Percentiles rank a stretch among this genome's conserved stretches.
These are phyloP conservation scores for Strigamia crassipes DNA, from an alignment of 2,888 invertebrate genomes.

Conservation along the genomic window DNA sequence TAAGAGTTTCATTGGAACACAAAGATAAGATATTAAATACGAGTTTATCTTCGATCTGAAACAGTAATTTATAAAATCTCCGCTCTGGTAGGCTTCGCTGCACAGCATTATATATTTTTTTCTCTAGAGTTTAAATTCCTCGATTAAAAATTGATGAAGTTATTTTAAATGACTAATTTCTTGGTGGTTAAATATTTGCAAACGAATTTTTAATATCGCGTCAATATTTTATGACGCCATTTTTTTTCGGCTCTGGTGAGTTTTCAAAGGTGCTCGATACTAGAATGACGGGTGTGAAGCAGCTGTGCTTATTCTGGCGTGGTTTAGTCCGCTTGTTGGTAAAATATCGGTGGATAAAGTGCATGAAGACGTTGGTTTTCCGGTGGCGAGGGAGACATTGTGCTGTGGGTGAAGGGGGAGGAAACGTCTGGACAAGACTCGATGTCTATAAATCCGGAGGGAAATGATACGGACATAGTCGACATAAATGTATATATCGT, in stretches of 20 bases:
- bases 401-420: not conserved
- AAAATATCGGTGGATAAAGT: not conserved
- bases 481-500: slow-evolving; percentile 12
- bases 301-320: slow-evolving; percentile 18
- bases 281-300: not conserved
- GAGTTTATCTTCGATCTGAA: no score
- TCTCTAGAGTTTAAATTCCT: not conserved
- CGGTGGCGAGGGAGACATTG: slow-evolving; percentile 3
- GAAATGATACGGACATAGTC: slow-evolving; percentile 14
- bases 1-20: no score
- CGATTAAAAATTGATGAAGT: not conserved
- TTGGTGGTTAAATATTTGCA: not conserved
- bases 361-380: slow-evolving; percentile 28
- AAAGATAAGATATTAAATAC: no score
- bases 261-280: not conserved
- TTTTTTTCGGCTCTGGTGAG: not conserved
- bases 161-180: not conserved
- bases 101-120: not conserved
- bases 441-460: slow-evolving; percentile 1
- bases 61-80: no score
- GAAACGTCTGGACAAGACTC: slow-evolving; percentile 6
- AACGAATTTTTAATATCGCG: not conserved
- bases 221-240: not conserved
- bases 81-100: no score
- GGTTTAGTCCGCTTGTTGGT: not conserved